Conservation (phyloP, 2,113 vertebrate species). For the Sardina pilchardus region DNA sequence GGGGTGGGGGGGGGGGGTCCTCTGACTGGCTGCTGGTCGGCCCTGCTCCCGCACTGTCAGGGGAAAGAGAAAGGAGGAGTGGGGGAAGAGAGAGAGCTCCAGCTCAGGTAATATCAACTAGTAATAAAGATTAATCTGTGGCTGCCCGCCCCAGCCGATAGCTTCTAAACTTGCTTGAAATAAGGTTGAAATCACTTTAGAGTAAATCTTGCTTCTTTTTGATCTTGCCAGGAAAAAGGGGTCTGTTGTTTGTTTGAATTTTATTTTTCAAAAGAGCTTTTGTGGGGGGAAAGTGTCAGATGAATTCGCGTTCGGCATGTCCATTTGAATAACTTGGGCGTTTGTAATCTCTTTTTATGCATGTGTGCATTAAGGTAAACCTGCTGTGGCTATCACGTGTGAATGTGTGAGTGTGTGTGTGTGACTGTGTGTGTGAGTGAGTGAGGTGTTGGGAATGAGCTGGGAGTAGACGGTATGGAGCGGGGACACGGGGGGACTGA, state of each 20-base stretch:
- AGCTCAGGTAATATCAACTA: slow-evolving; percentile 77
- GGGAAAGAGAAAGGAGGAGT: slow-evolving; percentile 55
- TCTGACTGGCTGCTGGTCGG: slow-evolving; percentile 61
- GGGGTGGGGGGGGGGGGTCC: slow-evolving; percentile 47
- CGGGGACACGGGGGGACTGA: slow-evolving; percentile 52
- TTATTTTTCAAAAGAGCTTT: background rate
- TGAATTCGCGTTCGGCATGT: background rate
- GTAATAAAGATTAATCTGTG: slow-evolving; percentile 84
- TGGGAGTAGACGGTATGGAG: slow-evolving; percentile 36
- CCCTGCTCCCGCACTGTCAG: slow-evolving; percentile 66
- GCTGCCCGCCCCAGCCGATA: slow-evolving; percentile 71
- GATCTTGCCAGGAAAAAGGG: slow-evolving; percentile 52
- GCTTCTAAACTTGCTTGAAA: slow-evolving; percentile 79
- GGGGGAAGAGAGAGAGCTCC: slow-evolving; percentile 50
- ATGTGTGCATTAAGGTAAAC: background rate
- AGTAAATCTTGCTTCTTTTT: slow-evolving; percentile 65
- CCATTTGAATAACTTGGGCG: background rate
- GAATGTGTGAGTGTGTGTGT: background rate
- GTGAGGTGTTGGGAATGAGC: background rate
- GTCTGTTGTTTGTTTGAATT: slow-evolving; percentile 13
- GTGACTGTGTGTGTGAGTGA: background rate
- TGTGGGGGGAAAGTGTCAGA: background rate
- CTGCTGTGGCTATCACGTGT: background rate
- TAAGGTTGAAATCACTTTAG: slow-evolving; percentile 79
- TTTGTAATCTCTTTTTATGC: slow-evolving; percentile 4